Conservation (phyloP, 2,113 vertebrate genomes). For the Neomonachus schauinslandi region DNA sequence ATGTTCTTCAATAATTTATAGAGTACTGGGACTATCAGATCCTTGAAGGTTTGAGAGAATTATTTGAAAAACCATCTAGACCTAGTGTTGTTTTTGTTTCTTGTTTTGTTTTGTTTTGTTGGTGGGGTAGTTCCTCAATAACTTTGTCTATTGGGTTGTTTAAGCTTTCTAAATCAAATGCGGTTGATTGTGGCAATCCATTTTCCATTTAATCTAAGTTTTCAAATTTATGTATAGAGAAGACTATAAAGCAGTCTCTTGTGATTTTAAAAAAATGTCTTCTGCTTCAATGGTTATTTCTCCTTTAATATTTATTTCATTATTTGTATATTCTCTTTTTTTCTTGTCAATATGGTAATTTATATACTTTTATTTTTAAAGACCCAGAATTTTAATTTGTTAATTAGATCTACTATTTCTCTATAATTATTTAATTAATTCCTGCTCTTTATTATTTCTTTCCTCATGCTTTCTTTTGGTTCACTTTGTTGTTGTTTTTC, state of each 20-base stretch:
- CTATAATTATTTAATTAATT: not conserved
- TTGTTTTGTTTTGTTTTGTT: not conserved
- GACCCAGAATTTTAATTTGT: not conserved
- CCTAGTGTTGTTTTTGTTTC: not conserved
- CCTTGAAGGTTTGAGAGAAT: not conserved
- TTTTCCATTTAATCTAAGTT: not conserved
- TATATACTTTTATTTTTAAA: not conserved
- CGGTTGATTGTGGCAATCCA: not conserved
- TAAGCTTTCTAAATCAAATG: not conserved
- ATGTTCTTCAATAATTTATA: not conserved
- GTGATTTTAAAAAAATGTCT: not conserved
- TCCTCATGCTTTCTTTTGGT: not conserved
- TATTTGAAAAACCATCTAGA: not conserved
- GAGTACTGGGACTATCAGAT: not conserved
- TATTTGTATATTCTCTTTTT: not conserved
- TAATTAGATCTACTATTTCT: not conserved
- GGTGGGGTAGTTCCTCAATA: not conserved
- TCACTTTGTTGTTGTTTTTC: not conserved
- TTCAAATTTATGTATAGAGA: constrained; percentile 39
- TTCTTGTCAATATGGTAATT: not conserved
- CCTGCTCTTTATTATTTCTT: not conserved
- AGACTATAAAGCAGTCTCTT: not conserved
- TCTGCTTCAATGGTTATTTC: not conserved
- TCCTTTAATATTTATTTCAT: not conserved
- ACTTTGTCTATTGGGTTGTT: not conserved